Base-by-base conservation (phyloP, 2,113 vertebrate species). In the Oriolus oriolus region DNA sequence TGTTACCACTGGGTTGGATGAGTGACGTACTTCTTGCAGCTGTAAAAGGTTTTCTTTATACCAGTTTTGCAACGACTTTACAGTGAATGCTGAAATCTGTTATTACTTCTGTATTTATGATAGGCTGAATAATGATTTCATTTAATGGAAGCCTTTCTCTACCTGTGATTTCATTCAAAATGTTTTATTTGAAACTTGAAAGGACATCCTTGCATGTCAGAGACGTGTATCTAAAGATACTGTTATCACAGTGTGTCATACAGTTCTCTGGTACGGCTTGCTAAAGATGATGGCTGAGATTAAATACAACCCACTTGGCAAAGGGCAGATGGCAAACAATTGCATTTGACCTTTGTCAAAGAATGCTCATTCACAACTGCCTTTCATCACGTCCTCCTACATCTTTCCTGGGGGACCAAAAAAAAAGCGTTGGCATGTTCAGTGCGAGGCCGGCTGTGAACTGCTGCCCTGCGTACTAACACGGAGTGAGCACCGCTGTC, bases 241-340 rank as follows among this genome's bases (percentile, higher is more conserved):
- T 30, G 56, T 70, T 93, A 86, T 86, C 95, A 75, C 90, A 60
- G 66, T 0, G 26, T 86, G 83, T 91, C 92, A 88, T 96, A 81
- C 47, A 96, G 71, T 21, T 42, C 79, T 37, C 71, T 56, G 60
- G 52, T 84, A 84, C 90, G 80, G 96, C 82, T 64, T 54, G 84
- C 93, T 96, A 74, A 86, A 95, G 90, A 95, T 93, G 87, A 95
- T 65, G 66, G 64, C 90, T 94, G 90, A 96, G 91, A 95, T 96
- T 96, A 95, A 96, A 92, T 69, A 76, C 86, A 86, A 33, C 45
- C 68, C 71, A 33, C 86, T 80, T 77, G 95, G 95, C 87, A 96
- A 97, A 96, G 96, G 95, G 92, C 96, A 96, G 89, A 90, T 90
- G 79, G 91, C 84, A 96, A 95, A 96, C 92, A 96, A 92, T 87